phyloP scores from a whole-genome alignment of 2,797 vertebrate genomes.

The Rhynchonycteris naso region DNA sequence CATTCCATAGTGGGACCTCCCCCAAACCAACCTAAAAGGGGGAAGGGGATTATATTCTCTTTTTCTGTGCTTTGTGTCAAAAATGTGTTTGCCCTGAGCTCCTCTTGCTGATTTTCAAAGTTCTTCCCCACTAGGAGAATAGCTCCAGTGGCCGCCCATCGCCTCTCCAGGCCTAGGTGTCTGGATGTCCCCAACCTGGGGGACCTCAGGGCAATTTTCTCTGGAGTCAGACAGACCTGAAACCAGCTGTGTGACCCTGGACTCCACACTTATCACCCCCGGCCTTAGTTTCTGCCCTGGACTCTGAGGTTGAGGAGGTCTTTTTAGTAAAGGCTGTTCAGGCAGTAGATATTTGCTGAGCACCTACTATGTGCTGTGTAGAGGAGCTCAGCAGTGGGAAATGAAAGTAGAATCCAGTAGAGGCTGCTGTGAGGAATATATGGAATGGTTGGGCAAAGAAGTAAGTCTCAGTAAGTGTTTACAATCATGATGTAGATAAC shows the following conservation, averaged over 20 bases:
- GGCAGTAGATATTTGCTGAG: neutral
- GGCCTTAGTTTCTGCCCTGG: neutral
- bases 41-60: neutral
- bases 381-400: no score
- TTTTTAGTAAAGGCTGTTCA: neutral
- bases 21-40: neutral
- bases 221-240: neutral
- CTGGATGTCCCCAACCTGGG: no score
- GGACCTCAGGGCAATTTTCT: neutral
- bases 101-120: neutral
- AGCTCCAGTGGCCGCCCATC: rapidly evolving
- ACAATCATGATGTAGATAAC: no score
- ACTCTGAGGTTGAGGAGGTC: neutral
- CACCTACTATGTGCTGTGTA: neutral
- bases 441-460: neutral
- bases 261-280: neutral
- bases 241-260: neutral
- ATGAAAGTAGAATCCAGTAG: neutral
- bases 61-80: neutral
- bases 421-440: neutral
- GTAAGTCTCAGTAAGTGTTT: neutral
- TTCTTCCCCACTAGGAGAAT: rapidly evolving
- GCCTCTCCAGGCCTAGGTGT: rapidly evolving
- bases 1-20: neutral
- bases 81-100: neutral